Evolutionary conservation across 1,140 invertebrate genomes (phyloP).

Genomic region (Pachypsylla venusta): DNA sequence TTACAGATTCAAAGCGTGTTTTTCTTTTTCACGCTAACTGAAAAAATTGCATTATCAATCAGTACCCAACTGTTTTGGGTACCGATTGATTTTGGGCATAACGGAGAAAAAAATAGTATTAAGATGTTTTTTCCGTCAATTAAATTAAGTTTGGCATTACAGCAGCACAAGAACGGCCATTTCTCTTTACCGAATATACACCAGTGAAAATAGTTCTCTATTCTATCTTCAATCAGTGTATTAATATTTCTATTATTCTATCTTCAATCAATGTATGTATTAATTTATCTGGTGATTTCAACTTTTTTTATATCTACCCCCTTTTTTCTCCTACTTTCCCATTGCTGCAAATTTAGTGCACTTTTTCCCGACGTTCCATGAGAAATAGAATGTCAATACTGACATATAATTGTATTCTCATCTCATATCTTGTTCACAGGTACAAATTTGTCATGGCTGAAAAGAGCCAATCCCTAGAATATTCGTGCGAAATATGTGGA

Average conservation of each 20-base stretch:
- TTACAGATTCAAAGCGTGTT: too few relatives aligned
- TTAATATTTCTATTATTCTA: not conserved
- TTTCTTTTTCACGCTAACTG: too few relatives aligned
- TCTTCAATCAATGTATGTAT: not conserved
- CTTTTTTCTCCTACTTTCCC: not conserved
- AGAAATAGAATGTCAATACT: not conserved
- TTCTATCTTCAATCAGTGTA: not conserved
- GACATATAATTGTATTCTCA: not conserved
- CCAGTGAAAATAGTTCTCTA: too few relatives aligned
- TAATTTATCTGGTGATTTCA: not conserved
- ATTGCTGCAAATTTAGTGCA: not conserved
- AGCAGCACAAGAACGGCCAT: too few relatives aligned
- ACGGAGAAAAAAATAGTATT: too few relatives aligned
- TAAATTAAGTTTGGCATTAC: too few relatives aligned
- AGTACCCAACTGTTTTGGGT: too few relatives aligned
- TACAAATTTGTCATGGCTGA: slow-evolving; percentile 22
- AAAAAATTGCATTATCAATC: too few relatives aligned
- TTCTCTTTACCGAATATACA: too few relatives aligned
- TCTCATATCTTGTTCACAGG: not conserved
- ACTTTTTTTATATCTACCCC: not conserved
- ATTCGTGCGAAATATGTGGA: slow-evolving; percentile 69
- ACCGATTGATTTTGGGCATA: too few relatives aligned
- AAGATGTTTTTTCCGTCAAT: too few relatives aligned
- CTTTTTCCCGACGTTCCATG: not conserved
- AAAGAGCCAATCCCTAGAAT: slow-evolving; percentile 30